Conservation (phyloP, 2,888 invertebrate genomes). For the Meteorus cinctellus region DNA sequence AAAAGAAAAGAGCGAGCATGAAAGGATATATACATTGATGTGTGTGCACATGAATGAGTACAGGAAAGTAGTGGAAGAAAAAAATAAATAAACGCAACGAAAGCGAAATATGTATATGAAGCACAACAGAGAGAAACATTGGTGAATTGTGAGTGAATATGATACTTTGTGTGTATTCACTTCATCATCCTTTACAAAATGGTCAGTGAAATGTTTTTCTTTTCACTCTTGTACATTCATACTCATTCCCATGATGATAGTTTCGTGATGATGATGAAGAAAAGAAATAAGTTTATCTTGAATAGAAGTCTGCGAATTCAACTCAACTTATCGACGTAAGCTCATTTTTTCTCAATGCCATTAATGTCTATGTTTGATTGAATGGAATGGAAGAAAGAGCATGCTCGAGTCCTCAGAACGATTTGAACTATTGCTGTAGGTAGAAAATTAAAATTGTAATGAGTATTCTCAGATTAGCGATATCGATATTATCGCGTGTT, state of each 20-base stretch:
- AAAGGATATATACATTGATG: constrained; percentile 16
- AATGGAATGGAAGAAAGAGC: constrained; percentile 49
- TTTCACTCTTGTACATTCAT: background rate
- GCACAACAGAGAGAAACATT: constrained; percentile 28
- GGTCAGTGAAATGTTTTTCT: constrained; percentile 9
- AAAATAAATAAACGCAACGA: constrained; percentile 41
- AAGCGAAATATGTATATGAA: constrained; percentile 22
- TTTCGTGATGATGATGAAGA: background rate
- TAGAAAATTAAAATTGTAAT: no score
- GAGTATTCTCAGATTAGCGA: no score
- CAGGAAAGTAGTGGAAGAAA: constrained; percentile 35
- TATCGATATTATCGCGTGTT: no score
- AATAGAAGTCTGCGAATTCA: constrained; percentile 65
- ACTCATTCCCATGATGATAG: background rate
- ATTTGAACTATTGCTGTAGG: no score
- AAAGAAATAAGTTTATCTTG: constrained; percentile 60
- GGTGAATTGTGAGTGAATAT: background rate
- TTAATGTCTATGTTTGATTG: constrained; percentile 64
- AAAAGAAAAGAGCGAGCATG: constrained; percentile 27
- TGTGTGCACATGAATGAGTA: constrained; percentile 42
- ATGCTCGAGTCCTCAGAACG: no score
- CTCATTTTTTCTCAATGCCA: constrained; percentile 48
- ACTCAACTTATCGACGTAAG: constrained; percentile 59
- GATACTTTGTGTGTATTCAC: background rate
- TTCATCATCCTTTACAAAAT: constrained; percentile 17